These are phyloP conservation scores for Listronotus bonariensis DNA, from an alignment of 1,140 invertebrate genomes.

Conservation along the genomic window DNA sequence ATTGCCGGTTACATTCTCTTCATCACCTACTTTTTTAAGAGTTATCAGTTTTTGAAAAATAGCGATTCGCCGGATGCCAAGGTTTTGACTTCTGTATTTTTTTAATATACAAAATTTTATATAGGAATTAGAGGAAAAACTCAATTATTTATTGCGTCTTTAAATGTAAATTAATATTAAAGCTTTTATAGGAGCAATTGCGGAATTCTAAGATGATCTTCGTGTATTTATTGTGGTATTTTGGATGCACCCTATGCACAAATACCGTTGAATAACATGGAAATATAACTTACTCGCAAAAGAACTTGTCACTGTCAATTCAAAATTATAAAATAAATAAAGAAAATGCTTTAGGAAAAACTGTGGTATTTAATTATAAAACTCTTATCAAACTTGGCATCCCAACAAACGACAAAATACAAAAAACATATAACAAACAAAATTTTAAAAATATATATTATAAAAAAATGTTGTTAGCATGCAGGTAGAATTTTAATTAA, in stretches of 20 bases:
- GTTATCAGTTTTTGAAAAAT: conserved; percentile 25
- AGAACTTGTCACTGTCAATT: neutral
- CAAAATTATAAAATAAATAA: neutral
- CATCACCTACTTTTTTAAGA: conserved; percentile 60
- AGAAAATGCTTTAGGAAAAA: neutral
- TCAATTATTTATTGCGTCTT: no score
- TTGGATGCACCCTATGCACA: no score
- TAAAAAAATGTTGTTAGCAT: conserved; percentile 3
- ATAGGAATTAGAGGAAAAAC: no score
- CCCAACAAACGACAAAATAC: neutral
- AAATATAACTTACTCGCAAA: neutral
- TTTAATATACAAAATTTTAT: no score
- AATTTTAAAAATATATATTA: neutral
- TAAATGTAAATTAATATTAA: no score
- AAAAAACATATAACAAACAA: conserved; percentile 8
- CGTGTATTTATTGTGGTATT: no score
- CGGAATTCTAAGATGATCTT: no score
- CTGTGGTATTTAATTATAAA: neutral
- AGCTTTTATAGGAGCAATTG: no score
- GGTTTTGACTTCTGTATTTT: conserved; percentile 9
- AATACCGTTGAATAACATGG: no score
- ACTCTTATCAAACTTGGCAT: neutral
- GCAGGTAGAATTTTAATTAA: conserved; percentile 3
- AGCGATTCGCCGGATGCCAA: conserved; percentile 7
- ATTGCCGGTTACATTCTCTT: conserved; percentile 69